Conservation (phyloP, 2,888 invertebrate species). For the Rhimphoctona megacephalus region DNA sequence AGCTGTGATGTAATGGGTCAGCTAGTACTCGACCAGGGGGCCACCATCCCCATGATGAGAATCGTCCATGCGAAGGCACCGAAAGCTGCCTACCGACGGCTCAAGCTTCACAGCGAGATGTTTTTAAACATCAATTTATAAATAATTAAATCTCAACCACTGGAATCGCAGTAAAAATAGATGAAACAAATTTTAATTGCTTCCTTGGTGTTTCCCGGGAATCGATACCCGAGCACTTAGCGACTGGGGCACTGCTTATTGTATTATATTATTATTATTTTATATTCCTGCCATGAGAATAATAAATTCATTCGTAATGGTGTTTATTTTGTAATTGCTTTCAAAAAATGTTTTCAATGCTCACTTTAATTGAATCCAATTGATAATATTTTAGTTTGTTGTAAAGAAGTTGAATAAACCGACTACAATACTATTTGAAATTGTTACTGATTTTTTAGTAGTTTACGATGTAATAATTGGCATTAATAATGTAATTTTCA, state of each 20-base stretch:
- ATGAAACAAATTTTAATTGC: neutral
- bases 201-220: neutral
- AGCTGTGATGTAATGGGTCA: too few species aligned
- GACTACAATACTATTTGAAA: neutral
- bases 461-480: too few species aligned
- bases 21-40: too few species aligned
- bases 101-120: too few species aligned
- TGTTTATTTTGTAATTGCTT: neutral
- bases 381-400: too few species aligned
- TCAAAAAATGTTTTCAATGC: neutral
- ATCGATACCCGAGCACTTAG: neutral
- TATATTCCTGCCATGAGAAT: neutral
- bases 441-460: neutral
- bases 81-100: too few species aligned
- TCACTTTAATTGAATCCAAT: neutral
- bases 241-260: neutral
- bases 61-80: too few species aligned
- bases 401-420: neutral
- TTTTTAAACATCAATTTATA: too few species aligned
- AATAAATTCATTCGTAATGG: neutral
- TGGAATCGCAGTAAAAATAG: neutral
- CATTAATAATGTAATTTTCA: neutral
- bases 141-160: neutral
- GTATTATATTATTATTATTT: too few species aligned
- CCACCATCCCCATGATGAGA: too few species aligned